Evolutionary conservation across 2,797 vertebrate genomes (phyloP).

Genomic region (Myiotriccus ornatus): DNA sequence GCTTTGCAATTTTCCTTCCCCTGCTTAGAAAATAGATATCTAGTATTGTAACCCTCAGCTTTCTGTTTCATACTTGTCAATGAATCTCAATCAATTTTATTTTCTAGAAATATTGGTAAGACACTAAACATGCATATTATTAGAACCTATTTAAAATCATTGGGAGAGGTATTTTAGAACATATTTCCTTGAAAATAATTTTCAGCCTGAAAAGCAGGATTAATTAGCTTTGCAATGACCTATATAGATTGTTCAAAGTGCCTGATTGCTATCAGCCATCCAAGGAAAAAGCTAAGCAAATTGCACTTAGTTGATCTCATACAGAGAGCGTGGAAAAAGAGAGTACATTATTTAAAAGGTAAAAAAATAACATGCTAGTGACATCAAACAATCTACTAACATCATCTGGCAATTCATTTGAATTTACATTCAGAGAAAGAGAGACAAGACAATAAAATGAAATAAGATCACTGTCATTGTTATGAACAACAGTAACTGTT

Average conservation of each 20-base stretch:
- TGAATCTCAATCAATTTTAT: not conserved
- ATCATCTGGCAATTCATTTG: slow-evolving; percentile 18
- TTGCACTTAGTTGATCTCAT: not conserved
- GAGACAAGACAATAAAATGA: not conserved
- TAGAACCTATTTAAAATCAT: slow-evolving; percentile 3
- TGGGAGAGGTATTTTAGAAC: not conserved
- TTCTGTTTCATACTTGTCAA: not conserved
- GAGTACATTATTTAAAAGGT: not conserved
- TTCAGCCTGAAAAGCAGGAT: slow-evolving; percentile 4
- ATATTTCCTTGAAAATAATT: slow-evolving; percentile 31
- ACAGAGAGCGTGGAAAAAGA: not conserved
- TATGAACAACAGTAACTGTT: not conserved
- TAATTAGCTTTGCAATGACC: slow-evolving; percentile 22
- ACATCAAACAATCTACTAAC: not conserved
- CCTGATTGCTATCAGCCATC: not conserved
- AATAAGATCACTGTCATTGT: not conserved
- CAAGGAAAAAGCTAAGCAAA: slow-evolving; percentile 20
- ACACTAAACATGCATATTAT: not conserved
- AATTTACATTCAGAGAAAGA: slow-evolving; percentile 2
- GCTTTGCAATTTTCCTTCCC: not conserved
- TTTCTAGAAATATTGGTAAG: not conserved
- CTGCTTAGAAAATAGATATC: not conserved
- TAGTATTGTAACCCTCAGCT: not conserved
- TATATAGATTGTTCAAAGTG: slow-evolving; percentile 28
- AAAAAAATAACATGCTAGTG: not conserved